Base-by-base conservation (phyloP, 2,113 vertebrate genomes). In the Clarias magur region DNA sequence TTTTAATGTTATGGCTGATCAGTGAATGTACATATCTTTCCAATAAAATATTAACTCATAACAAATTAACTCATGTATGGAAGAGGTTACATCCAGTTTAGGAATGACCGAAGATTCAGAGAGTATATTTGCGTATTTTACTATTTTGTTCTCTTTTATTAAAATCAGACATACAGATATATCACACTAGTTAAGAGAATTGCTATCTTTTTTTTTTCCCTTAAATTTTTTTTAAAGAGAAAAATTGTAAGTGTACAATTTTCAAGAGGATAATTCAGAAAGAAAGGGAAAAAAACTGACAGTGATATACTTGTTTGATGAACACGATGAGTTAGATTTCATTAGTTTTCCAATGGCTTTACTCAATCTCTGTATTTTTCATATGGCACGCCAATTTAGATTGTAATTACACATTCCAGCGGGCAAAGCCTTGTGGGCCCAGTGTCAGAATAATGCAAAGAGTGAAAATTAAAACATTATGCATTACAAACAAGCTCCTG, bases 381-480 rank as follows among this genome's bases (percentile, higher is more conserved):
- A 21, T 21, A 57, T 17, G 48, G 30, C 42, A n/a, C 3, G 34
- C 63, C 57, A 80, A 85, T 85, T 88, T 79, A 88, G 75, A 85
- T 85, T 84, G 73, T 70, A 79, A 83, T 84, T 84, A 85, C 42
- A 53, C 63, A 85, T 85, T 88, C 73, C 67, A 80, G 63, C n/a
- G 7, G 72, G 87, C 17, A 4, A 80, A 80, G 76, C 82, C 87
- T 84, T 85, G 82, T 85, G 82, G 87, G 83, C 73, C 80, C 25
- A 85, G 75, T 79, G 76, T 88, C 87, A 85, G 42, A 88, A 88
- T 80, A 84, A 70, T 85, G 82, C 42, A 84, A 79, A 80, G 82
- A 73, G 62, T 54, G 27, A 56, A 88, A 73, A 81, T 85, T 81
- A 60, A 80, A 83, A 85, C 59, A 83, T 53, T 85, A 88, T 82